Evolutionary conservation across 2,888 invertebrate genomes (phyloP).

Genomic region (Polylopha cassiicola): DNA sequence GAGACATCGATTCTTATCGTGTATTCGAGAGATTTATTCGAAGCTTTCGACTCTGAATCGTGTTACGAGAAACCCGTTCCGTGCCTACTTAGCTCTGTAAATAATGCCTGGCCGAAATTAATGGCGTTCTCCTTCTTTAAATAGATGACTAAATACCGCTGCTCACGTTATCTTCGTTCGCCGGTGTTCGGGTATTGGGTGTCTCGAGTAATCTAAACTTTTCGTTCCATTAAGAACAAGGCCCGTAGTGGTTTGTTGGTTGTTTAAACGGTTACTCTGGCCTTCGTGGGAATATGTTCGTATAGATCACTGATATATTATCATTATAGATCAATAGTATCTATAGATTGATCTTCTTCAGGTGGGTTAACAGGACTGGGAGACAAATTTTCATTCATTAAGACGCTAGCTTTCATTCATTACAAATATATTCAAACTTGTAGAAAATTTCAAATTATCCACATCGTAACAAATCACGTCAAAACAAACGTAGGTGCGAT

Average conservation of each 20-base stretch:
- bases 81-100: slow-evolving; percentile 72
- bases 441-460: too few relatives aligned
- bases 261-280: too few relatives aligned
- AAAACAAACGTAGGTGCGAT: slow-evolving; percentile 13
- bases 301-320: too few relatives aligned
- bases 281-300: too few relatives aligned
- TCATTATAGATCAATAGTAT: too few relatives aligned
- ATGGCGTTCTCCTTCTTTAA: slow-evolving; percentile 69
- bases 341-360: too few relatives aligned
- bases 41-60: slow-evolving; percentile 62
- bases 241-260: too few relatives aligned
- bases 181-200: slow-evolving; percentile 47
- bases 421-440: too few relatives aligned
- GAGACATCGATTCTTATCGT: slow-evolving; percentile 75
- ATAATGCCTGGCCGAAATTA: slow-evolving; percentile 70
- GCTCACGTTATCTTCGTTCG: slow-evolving; percentile 65
- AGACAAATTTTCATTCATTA: too few relatives aligned
- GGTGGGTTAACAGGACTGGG: too few relatives aligned
- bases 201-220: slow-evolving; percentile 64
- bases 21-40: slow-evolving; percentile 69
- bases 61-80: slow-evolving; percentile 69
- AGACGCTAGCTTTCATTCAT: too few relatives aligned
- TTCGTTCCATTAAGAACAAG: slow-evolving; percentile 51
- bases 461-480: too few relatives aligned
- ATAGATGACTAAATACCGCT: slow-evolving; percentile 73